Evolutionary conservation across 2,113 vertebrate genomes (phyloP).

Genomic region (Rhea americana): DNA sequence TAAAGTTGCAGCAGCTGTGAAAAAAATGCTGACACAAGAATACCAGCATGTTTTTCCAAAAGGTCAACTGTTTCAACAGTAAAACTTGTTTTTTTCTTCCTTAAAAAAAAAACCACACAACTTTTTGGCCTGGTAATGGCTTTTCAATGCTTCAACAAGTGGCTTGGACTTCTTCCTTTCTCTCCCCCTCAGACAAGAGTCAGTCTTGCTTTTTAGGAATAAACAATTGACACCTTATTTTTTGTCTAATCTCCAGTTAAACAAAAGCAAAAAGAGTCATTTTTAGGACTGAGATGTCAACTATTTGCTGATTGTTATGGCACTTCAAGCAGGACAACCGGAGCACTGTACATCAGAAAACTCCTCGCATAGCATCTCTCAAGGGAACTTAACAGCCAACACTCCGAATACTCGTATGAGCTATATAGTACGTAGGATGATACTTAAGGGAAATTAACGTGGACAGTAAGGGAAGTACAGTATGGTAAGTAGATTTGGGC

Average conservation of each 20-base stretch:
- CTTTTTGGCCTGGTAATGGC: background rate
- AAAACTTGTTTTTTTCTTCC: background rate
- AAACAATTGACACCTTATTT: background rate
- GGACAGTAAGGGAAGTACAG: rapidly evolving
- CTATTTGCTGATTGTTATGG: background rate
- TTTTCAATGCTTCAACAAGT: background rate
- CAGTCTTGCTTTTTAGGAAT: background rate
- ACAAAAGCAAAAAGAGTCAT: background rate
- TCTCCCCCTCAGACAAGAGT: background rate
- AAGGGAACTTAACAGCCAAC: background rate
- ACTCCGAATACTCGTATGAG: background rate
- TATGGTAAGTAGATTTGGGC: background rate
- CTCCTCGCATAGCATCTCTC: rapidly evolving
- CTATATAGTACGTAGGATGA: background rate
- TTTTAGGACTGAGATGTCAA: background rate
- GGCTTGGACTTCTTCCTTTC: background rate
- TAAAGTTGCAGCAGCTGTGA: conserved; percentile 41
- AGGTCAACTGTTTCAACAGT: background rate
- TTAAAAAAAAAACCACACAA: background rate
- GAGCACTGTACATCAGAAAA: background rate
- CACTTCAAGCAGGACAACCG: background rate
- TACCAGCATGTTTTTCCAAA: background rate
- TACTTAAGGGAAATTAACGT: background rate
- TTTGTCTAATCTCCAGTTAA: background rate
- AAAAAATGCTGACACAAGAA: conserved; percentile 44